Conservation (phyloP, 2,113 vertebrate species). For the Sminthopsis crassicaudata region DNA sequence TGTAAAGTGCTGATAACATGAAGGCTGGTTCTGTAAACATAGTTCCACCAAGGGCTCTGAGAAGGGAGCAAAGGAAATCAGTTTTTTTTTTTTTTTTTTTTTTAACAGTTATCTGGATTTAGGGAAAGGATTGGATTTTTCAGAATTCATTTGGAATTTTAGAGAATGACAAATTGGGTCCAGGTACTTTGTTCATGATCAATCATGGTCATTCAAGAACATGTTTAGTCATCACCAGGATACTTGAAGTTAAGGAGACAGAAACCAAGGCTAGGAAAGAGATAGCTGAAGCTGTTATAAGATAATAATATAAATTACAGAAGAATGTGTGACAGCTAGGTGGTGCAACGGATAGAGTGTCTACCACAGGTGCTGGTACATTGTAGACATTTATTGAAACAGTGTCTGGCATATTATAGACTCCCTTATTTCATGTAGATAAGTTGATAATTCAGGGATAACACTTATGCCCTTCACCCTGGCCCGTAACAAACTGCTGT, state of each 20-base stretch:
- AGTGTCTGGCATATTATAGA: not conserved
- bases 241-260: not conserved
- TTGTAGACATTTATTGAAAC: not conserved
- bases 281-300: not conserved
- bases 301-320: not conserved
- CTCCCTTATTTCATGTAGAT: slow-evolving; percentile 15
- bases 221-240: not conserved
- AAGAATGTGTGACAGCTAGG: not conserved
- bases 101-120: not conserved
- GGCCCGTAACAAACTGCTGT: not conserved
- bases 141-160: not conserved
- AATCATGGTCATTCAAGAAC: not conserved
- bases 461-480: not conserved
- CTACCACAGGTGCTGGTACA: not conserved
- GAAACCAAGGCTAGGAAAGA: not conserved
- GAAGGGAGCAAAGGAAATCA: not conserved
- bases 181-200: not conserved
- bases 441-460: not conserved
- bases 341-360: not conserved
- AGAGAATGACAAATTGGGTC: not conserved
- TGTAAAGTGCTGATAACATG: not conserved
- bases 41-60: not conserved
- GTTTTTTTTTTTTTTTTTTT: no score
- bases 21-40: not conserved
- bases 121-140: not conserved